Conservation (phyloP, 2,888 invertebrate genomes). For the Bibio marci region DNA sequence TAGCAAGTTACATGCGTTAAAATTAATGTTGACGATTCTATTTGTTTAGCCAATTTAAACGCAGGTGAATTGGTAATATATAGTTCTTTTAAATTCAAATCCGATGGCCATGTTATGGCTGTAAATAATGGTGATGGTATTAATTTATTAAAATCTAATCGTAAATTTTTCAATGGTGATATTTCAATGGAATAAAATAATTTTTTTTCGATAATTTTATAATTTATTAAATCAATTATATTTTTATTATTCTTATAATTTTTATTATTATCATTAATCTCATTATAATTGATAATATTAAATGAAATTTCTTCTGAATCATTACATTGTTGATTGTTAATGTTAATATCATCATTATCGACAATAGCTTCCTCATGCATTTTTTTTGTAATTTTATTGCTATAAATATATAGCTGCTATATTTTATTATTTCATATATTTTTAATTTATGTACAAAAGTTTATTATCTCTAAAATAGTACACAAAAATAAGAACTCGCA, state of each 20-base stretch:
- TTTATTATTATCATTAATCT: no score
- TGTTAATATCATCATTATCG: no score
- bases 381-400: no score
- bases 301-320: no score
- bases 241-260: background rate
- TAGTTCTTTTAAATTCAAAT: background rate
- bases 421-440: no score
- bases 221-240: background rate
- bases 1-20: slow-evolving; percentile 2
- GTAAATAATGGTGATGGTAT: background rate
- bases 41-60: background rate
- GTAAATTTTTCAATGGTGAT: background rate
- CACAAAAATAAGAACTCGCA: no score
- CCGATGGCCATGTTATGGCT: slow-evolving; percentile 1
- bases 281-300: no score
- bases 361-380: no score
- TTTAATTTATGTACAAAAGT: no score
- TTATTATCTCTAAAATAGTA: no score
- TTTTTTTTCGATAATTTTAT: background rate
- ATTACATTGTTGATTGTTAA: no score
- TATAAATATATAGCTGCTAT: no score
- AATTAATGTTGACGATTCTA: background rate
- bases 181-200: slow-evolving; percentile 2
- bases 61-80: background rate
- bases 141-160: background rate